Conservation (phyloP, 2,888 invertebrate genomes). For the Amphipoea lucens region DNA sequence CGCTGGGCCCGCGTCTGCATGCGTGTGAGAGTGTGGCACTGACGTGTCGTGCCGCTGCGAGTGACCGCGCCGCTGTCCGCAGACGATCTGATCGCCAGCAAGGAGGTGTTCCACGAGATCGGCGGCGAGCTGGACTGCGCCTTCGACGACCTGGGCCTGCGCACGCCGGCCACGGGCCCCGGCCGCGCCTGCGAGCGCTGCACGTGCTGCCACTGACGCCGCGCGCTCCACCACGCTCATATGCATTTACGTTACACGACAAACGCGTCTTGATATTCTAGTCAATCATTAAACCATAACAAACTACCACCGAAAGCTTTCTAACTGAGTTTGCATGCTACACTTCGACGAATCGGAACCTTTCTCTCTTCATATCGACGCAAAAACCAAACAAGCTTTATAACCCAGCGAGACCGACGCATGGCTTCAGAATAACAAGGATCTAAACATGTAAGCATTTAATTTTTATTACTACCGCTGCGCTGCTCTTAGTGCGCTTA, state of each 20-base stretch:
- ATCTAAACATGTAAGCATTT: conserved; percentile 83
- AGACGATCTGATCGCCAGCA: conserved; percentile 96
- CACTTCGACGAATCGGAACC: conserved; percentile 65
- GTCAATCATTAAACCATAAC: conserved; percentile 64
- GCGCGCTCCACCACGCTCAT: conserved; percentile 53
- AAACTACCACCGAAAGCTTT: conserved; percentile 65
- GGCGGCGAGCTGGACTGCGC: conserved; percentile 98
- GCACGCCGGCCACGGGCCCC: conserved; percentile 64
- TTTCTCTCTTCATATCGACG: conserved; percentile 56
- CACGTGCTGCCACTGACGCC: conserved; percentile 85
- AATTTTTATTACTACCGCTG: conserved; percentile 66
- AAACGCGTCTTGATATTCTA: conserved; percentile 69
- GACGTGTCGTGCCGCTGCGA: conserved; percentile 63
- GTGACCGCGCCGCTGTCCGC: conserved; percentile 83
- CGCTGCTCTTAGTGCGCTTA: conserved; percentile 65
- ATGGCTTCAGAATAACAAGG: conserved; percentile 89
- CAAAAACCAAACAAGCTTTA: conserved; percentile 71
- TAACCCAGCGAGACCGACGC: conserved; percentile 79
- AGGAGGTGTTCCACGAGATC: conserved; percentile 97
- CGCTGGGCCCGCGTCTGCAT: conserved; percentile 55
- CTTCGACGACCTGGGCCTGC: conserved; percentile 92
- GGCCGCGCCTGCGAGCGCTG: conserved; percentile 82
- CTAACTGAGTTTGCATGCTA: conserved; percentile 76
- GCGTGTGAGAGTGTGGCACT: conserved; percentile 77
- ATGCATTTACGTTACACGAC: conserved; percentile 80